Base-by-base conservation (phyloP, 1,140 invertebrate species). In the Scylla paramamosain region DNA sequence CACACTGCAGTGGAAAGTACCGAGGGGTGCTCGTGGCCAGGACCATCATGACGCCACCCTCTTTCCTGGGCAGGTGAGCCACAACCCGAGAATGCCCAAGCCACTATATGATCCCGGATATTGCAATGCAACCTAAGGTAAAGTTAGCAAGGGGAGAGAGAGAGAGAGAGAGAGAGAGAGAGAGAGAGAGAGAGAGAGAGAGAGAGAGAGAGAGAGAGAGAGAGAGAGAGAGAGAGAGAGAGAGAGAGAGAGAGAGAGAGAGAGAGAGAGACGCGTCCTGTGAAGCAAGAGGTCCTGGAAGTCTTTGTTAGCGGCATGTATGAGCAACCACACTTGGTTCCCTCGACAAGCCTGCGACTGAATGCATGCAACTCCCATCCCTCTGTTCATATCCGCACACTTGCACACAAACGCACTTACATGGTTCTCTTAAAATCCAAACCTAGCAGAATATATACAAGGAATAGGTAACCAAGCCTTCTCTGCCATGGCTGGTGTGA, bases 151-250 rank as follows among this genome's bases (percentile, higher is more conserved):
- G 1, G 67, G n/a, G 67, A 77, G 67, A 77, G n/a, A 25, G 67
- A 25, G n/a, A 77, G 67, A 25, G 20, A 77, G 67, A n/a, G 20
- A n/a, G 20, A n/a, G n/a, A n/a, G n/a, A n/a, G n/a, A n/a, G n/a
- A n/a, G n/a, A n/a, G n/a, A n/a, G 67, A 77, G 67, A 77, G 67
- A 77, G 67, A 77, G 67, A 77, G 67, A 77, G 67, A 77, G 67
- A 77, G 67, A 77, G 67, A 77, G 67, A 77, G 67, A 77, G 67
- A 77, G 67, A 77, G n/a, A 25, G 67, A 25, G n/a, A 77, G 59
- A 10, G 10, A 67, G 59, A 25, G 10, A 20, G 10, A 25, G 20
- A 25, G 20, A 25, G 20, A 25, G 20, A 25, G 20, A 25, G 20
- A 25, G 20, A 25, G 20, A 25, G 59, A 67, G 59, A 67, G 59